Evolutionary conservation across 2,113 vertebrate genomes (phyloP).

Genomic region (Corythornis vintsioides): DNA sequence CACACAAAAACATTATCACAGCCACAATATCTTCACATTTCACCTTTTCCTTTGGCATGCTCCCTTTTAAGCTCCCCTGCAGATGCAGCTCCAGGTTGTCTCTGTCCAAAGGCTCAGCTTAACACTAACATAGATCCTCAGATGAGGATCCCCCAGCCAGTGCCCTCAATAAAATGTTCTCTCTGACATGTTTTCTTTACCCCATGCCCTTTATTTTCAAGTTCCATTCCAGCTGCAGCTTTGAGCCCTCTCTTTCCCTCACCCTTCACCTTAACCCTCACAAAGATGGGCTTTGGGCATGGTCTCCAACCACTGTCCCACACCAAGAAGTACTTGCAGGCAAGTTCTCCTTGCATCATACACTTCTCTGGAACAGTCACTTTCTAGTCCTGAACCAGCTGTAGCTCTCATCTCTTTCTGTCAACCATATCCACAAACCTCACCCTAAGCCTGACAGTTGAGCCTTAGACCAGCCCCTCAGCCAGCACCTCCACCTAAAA

Average conservation of each 20-base stretch:
- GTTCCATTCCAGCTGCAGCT: not conserved
- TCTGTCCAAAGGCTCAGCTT: not conserved
- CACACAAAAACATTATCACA: not conserved
- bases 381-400: not conserved
- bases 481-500: not conserved
- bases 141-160: not conserved
- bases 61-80: not conserved
- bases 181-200: not conserved
- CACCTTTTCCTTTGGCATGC: not conserved
- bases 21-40: not conserved
- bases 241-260: not conserved
- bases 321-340: conserved; percentile 22
- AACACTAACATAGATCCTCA: not conserved
- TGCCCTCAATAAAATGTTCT: not conserved
- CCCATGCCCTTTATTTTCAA: not conserved
- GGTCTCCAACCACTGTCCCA: not conserved
- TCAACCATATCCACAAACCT: not conserved
- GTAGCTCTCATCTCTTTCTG: not conserved
- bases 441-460: not conserved
- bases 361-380: not conserved
- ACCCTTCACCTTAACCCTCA: not conserved
- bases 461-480: not conserved
- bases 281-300: not conserved
- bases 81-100: not conserved
- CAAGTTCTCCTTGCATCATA: not conserved